Evolutionary conservation across 2,888 invertebrate species (phyloP), one percentile per base, ranked within the genome.

Genomic region (Arctia plantaginis): DNA sequence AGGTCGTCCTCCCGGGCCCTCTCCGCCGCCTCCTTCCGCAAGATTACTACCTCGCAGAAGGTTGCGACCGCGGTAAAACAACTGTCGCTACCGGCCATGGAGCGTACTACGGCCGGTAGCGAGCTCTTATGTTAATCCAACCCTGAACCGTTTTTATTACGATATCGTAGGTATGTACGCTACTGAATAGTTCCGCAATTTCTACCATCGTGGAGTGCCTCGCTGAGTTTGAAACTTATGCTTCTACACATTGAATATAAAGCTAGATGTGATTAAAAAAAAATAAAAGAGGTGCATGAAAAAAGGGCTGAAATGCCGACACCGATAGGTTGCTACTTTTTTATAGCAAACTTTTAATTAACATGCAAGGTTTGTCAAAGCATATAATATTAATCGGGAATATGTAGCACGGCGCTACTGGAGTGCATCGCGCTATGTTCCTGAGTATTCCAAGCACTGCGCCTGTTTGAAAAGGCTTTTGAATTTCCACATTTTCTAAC

Each of bases 351-450:
- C 79, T 86, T 88, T 90, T 88, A 90, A 91, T 91, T 90, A 90
- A 82, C 86, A 91, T 89, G 93, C 89, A 83, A 88, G 87, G 89
- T 81, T 85, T 89, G 91, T 92, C 91, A 92, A 92, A 92, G 92
- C 88, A 80, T 81, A 84, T 86, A 89, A 86, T 88, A 87, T 87
- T 88, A 87, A 87, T 86, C 85, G 78, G 82, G 83, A 86, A 86
- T 87, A 79, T 78, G 80, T 77, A 80, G 51, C 66, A 44, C 51
- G 65, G 76, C 47, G 41, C 78, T 77, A n/a, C 51, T 10, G 74
- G 78, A 80, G 77, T 84, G 84, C 82, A 85, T 84, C 77, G 77
- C 80, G 78, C 75, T 74, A 68, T 59, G 71, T 66, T 68, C 73
- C 71, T 67, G 78, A 80, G 80, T 67, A 77, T 75, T 72, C 71